Percentiles rank a stretch among this genome's conserved stretches.
Evolutionary conservation across 2,888 invertebrate species (phyloP).

Genomic region (Prosapia bicincta): DNA sequence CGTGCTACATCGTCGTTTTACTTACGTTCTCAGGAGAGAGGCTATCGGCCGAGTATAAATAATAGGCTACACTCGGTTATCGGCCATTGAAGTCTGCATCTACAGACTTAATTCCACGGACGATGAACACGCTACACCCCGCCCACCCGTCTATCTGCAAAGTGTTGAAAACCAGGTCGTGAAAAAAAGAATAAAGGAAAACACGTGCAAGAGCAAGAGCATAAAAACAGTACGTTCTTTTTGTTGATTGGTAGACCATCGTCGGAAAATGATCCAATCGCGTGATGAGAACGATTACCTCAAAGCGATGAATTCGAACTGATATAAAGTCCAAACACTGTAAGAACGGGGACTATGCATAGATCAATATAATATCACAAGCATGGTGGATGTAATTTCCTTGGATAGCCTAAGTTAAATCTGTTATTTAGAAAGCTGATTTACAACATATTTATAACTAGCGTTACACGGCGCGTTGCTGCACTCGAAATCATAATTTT

Average conservation of each 20-base stretch:
- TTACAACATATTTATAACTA: too few species aligned
- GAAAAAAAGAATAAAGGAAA: neutral
- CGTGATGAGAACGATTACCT: constrained; percentile 17
- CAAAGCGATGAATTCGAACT: neutral
- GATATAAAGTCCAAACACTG: neutral
- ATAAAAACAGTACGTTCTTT: constrained; percentile 6
- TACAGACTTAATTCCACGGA: neutral
- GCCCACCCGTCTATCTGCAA: neutral
- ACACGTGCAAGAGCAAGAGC: neutral
- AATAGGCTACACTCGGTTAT: neutral
- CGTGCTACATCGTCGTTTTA: too few species aligned
- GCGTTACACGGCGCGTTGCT: too few species aligned
- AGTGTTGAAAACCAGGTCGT: neutral
- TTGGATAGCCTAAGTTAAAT: too few species aligned
- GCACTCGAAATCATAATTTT: too few species aligned
- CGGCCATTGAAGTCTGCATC: neutral
- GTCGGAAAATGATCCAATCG: constrained; percentile 22
- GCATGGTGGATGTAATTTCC: too few species aligned
- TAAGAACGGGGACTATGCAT: neutral
- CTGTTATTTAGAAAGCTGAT: too few species aligned
- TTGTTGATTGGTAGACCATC: constrained; percentile 15
- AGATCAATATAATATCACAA: too few species aligned
- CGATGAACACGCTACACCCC: neutral
- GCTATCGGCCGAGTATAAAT: neutral
- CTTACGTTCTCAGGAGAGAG: too few species aligned